Base-by-base conservation (phyloP, 1,140 invertebrate genomes). In the Psix sp. region DNA sequence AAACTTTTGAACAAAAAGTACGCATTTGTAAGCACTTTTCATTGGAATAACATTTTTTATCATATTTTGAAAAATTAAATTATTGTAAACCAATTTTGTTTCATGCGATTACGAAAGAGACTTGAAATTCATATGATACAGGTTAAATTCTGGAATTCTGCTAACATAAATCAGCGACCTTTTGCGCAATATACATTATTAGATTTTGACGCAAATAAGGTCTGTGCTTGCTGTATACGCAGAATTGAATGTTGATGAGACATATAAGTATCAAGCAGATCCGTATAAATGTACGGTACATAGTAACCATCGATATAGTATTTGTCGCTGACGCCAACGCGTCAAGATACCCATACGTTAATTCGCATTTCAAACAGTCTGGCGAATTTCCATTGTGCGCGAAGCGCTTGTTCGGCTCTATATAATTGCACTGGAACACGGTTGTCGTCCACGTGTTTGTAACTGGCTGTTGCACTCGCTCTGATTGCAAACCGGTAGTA, bases 301-400 rank as follows among this genome's bases (percentile, higher is more conserved):
- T 13, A 60, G 54, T 39, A 62, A 59, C 40, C 60, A 70, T 62
- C 54, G 60, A 62, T 66, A 72, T 62, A 73, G 67, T 66, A 73
- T 74, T 76, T 73, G 60, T 59, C 66, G 71, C 57, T 68, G 76
- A 74, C 74, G 71, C 70, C 71, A 75, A 46, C 62, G 77, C 73
- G 76, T 80, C 81, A 82, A 84, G 81, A 82, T 82, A 82, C 63
- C 76, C 80, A 66, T 82, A 71, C 72, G 80, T 80, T 83, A 82
- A 83, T 83, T 82, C 81, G 82, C 75, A 84, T 84, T 82, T 84
- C 82, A 82, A 84, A 84, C 82, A 82, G 82, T 84, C 82, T 82
- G 78, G 80, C 80, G 81, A 80, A 82, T 82, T 80, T 82, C 81
- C 80, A 84, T 84, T 84, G 82, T 82, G 57, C 66, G 71, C 62